Evolutionary conservation across 2,888 invertebrate species (phyloP), one percentile per base, ranked within the genome.

Genomic region (Boloria euphrosyne): DNA sequence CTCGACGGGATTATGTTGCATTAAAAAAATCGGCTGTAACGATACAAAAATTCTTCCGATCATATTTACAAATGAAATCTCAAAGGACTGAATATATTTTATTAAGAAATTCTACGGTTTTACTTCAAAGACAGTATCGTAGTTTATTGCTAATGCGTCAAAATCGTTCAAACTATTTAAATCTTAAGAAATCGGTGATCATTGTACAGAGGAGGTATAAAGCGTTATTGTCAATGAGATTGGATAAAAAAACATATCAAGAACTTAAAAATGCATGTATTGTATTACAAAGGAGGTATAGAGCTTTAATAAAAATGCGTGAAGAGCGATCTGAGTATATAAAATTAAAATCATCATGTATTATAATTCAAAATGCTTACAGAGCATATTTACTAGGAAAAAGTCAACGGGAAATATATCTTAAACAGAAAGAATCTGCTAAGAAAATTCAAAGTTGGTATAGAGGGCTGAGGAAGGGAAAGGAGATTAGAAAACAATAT

Each of bases 271-370:
- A 73, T 38, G 73, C 80, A 6, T 69, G 71, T 31, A 70, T 73
- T 59, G 18, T 27, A 0, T 76, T 93, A 16, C 94, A 94, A 77
- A 75, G 71, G 1, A 83, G 80, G 66, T 93, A 84, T 71, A 85
- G 85, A 76, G 90, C 93, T 4, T 77, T 81, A 59, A 69, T 78
- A 10, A 67, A 77, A 72, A 90, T 89, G 90, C 80, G 79, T n/a
- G 58, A 76, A 60, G 75, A 85, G 68, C 83, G 73, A 65, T 71
- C 74, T 2, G 71, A 75, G 6, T 92, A 83, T 74, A 57, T 77
- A 3, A 75, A 74, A 71, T 46, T 86, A 0, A 85, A 78, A 74
- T 69, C 67, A 0, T 81, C 88, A 4, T 85, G 84, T 65, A 72
- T 82, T 18, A 69, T 69, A 7, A 80, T 93, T 52, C 93, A 93